Evolutionary conservation across 2,888 invertebrate species (phyloP), one percentile per base, ranked within the genome.

Genomic region (Branchipolynoe longqiensis): DNA sequence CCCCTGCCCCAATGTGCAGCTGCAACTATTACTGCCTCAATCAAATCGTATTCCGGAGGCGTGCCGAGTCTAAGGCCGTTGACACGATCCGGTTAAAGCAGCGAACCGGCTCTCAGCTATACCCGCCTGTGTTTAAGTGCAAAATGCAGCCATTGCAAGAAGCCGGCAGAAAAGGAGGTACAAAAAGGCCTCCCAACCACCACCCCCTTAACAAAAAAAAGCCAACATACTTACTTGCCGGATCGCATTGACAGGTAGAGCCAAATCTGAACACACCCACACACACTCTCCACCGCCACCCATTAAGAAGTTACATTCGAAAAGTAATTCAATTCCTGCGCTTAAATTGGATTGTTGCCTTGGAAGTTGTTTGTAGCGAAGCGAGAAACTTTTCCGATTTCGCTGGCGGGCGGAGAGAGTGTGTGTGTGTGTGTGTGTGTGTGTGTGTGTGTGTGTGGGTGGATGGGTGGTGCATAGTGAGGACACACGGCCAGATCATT

Each of bases 291-390:
- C n/a, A n/a, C n/a, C n/a, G n/a, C n/a, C n/a, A n/a, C n/a, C 78
- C 78, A 78, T 78, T 78, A 78, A 78, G 78, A 78, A 78, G 78
- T 78, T 78, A 78, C 78, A 78, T 78, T 78, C 78, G 41, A 48
- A 78, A 78, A 78, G 78, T 78, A 78, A 78, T 78, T 78, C 54
- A 41, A 78, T 78, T 69, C 78, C 54, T 18, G 4, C 4, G 41
- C 28, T 78, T 78, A 78, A 78, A 78, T 78, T 78, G 78, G 78
- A 78, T 78, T 78, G 6, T 38, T 78, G 38, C 41, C 38, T 69
- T 78, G 78, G 48, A 78, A 48, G 54, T 78, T 78, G 54, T 78
- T 78, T 78, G 78, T 48, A 54, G 38, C 18, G 73, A n/a, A 22
- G 78, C 6, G 33, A 18, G 48, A 78, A 78, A 78, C 41, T 54